phyloP scores from a whole-genome alignment of 2,797 vertebrate genomes.

The Spinus olivaceus region DNA sequence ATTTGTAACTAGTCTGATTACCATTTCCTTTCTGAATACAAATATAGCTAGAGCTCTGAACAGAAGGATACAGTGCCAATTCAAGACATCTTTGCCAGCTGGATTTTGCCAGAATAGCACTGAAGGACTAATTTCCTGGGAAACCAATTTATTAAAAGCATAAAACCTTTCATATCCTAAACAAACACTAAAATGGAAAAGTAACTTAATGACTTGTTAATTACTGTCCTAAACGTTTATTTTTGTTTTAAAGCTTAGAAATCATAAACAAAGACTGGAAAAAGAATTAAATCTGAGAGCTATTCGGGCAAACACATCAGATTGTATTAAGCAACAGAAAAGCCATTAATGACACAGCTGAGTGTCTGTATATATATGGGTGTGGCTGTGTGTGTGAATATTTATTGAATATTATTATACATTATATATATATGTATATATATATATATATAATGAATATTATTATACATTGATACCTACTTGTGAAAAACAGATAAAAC shows the following conservation, averaged over 20 bases:
- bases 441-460: too few species aligned
- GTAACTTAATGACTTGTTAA: conserved; percentile 4
- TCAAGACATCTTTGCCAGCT: neutral
- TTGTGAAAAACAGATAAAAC: neutral
- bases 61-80: neutral
- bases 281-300: neutral
- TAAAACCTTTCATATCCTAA: neutral
- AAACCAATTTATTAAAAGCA: neutral
- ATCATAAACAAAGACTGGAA: neutral
- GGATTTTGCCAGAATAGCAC: neutral
- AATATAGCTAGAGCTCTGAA: neutral
- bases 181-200: neutral
- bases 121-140: neutral
- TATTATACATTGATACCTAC: neutral
- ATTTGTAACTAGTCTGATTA: neutral
- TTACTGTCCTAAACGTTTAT: neutral
- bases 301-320: neutral
- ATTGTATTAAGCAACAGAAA: neutral
- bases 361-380: neutral
- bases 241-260: neutral
- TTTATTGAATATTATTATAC: too few species aligned
- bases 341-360: neutral
- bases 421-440: too few species aligned
- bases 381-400: too few species aligned
- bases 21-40: neutral